Base-by-base conservation (phyloP, 2,797 vertebrate species). In the Hoplostethus mediterraneus region DNA sequence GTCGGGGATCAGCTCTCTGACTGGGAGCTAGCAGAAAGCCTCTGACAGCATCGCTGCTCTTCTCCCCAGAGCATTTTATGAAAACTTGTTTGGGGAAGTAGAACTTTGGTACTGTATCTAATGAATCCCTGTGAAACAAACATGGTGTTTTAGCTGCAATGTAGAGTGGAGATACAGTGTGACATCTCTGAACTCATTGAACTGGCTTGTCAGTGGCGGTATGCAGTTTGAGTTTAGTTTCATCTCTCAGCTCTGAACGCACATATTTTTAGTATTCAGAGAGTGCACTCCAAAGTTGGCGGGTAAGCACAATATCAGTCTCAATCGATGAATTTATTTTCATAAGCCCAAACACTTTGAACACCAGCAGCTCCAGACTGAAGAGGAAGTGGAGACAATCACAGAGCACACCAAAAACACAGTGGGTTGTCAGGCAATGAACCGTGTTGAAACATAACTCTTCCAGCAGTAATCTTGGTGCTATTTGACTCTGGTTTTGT, bases 91-190 rank as follows among this genome's bases (percentile, higher is more conserved):
- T 79, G 71, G 58, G 77, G 65, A 86, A 84, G 87, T 68, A 30
- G 51, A 83, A 89, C 85, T 89, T 88, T 83, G 88, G 86, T 82
- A 67, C 73, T 71, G 71, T 40, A 80, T 87, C 70, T 87, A 89
- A 89, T 89, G 80, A 91, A 84, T 88, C 80, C 83, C 82, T 2
- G 52, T 71, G 86, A 88, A 89, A 91, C 81, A 90, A 84, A 87
- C 71, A 79, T 25, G 14, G 72, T 74, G 63, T 62, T 62, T 76
- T 67, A 66, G 77, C 59, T 68, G 55, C 40, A 59, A 62, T 11
- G 64, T 63, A 73, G 7, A 21, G n/a, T 52, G 17, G 21, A 72
- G 70, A 16, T 68, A 40, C 21, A 54, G 31, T 47, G 44, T 67
- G 72, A 82, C 71, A 81, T 75, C 64, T 77, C 59, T 51, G 31